These are phyloP conservation scores for Bradypodion pumilum DNA, from an alignment of 2,797 vertebrate genomes.

Conservation along the genomic window DNA sequence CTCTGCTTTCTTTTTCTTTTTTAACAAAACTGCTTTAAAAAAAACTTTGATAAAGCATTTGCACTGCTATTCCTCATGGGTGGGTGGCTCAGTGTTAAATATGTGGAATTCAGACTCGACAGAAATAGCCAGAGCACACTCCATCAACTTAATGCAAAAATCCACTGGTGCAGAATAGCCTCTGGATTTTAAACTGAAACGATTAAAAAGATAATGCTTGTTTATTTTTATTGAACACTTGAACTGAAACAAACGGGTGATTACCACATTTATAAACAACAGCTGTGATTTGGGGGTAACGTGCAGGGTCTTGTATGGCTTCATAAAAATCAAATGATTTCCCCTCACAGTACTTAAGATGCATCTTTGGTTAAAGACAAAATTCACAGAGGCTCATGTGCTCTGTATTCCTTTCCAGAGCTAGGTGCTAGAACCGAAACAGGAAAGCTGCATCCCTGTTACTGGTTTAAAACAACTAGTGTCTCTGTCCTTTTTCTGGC, in stretches of 20 bases:
- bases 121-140: neutral
- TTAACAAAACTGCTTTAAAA: neutral
- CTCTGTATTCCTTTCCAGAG: neutral
- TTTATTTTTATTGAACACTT: neutral
- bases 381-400: neutral
- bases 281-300: neutral
- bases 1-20: neutral
- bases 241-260: neutral
- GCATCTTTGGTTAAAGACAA: neutral
- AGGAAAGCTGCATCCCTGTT: neutral
- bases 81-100: neutral
- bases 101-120: neutral
- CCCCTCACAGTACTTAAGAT: too few relatives aligned
- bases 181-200: neutral
- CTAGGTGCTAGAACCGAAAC: too few relatives aligned
- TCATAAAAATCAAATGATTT: neutral
- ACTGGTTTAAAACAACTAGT: too few relatives aligned
- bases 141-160: conserved; percentile 1
- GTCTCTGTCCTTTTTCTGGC: too few relatives aligned
- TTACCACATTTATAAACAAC: neutral
- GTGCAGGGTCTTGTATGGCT: neutral
- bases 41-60: neutral
- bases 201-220: neutral
- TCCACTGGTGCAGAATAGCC: neutral
- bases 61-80: neutral